Evolutionary conservation across 2,888 invertebrate genomes (phyloP), one percentile per base, ranked within the genome.

Genomic region (Prosopocoilus inquinatus): DNA sequence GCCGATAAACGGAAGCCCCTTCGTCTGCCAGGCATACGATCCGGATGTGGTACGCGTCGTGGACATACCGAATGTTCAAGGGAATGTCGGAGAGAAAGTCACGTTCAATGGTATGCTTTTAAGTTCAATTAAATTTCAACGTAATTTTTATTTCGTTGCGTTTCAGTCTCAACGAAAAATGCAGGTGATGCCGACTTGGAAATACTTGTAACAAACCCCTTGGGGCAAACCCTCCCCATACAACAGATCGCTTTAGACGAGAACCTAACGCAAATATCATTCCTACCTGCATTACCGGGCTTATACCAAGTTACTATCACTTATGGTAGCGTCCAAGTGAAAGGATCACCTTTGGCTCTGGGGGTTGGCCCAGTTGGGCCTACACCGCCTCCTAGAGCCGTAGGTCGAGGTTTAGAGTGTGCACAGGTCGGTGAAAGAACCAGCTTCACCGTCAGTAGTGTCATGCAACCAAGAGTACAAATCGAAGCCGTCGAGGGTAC

Each of bases 1-100:
- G 69, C 90, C 94, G 8, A 87, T 98, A 35, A 84, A 88, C 8
- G 96, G 96, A 48, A 96, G 95, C 67, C 98, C 98, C 0, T 98
- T 92, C 77, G 89, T 87, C 52, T 96, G 97, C 71, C 91, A 95
- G 72, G 91, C 94, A 0, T 96, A 89, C 72, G 96, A 97, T 76
- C 86, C 93, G 0, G 87, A 87, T 67, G 88, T 88, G 77, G 90
- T 96, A 0, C 83, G 86, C 56, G 79, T 95, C 39, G 86, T 90
- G 50, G 89, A 90, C 58, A 79, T 90, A 53, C 89, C 87, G 43
- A 88, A 86, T 64, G 87, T 85, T 47, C 88, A 86, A 58, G 84
- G 93, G 57, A 88, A 90, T 32, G 86, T 92, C 20, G 91, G 93
- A 67, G 92, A 92, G 70, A 87, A 88, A 49, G 88, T 94, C 55